phyloP scores from a whole-genome alignment of 2,888 invertebrate species.

The Cecidostiba fungosa region DNA sequence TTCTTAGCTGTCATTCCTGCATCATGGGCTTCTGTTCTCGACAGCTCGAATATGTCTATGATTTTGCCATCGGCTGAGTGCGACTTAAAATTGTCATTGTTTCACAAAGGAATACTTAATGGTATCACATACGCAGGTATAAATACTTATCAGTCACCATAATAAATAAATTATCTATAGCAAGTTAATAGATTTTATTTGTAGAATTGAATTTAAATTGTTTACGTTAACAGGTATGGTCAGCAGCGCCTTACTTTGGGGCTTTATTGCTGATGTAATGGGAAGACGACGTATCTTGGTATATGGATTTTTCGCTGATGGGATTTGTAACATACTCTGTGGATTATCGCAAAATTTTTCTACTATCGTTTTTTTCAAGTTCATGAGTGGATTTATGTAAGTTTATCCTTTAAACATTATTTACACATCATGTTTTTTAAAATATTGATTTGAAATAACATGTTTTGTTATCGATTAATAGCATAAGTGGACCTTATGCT shows the following conservation, averaged over 20 bases:
- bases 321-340: constrained; percentile 84
- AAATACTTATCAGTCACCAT: background rate
- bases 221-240: constrained; percentile 85
- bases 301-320: constrained; percentile 85
- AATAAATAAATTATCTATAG: background rate
- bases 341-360: constrained; percentile 86
- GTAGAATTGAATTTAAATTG: background rate
- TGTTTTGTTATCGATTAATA: constrained; percentile 77
- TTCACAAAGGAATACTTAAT: constrained; percentile 87
- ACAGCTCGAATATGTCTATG: constrained; percentile 87
- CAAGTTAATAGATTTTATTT: background rate
- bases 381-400: constrained; percentile 88
- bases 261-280: constrained; percentile 88
- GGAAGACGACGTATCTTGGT: constrained; percentile 86
- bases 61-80: constrained; percentile 86
- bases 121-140: constrained; percentile 87
- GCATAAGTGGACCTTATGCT: constrained; percentile 87
- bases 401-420: constrained; percentile 71
- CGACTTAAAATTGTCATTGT: constrained; percentile 85
- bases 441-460: constrained; percentile 27
- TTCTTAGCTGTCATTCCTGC: constrained; percentile 84
- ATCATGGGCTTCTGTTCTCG: constrained; percentile 86
- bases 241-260: constrained; percentile 88
- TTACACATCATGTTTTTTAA: background rate
- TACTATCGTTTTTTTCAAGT: constrained; percentile 86